Base-by-base conservation (phyloP, 2,113 vertebrate genomes). In the Odocoileus hemionus region DNA sequence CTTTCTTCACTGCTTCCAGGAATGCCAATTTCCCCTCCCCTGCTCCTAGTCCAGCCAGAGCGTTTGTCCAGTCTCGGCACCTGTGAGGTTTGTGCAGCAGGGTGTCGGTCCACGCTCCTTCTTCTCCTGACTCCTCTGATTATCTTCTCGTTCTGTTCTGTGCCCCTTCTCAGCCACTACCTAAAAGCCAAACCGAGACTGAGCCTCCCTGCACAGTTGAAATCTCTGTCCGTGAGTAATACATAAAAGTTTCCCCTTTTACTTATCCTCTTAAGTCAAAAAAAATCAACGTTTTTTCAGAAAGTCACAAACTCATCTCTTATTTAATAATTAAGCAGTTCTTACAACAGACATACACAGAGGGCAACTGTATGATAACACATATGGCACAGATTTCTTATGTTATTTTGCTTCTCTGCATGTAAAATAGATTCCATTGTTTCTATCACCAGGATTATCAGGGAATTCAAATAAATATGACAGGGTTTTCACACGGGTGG, bases 391-490 rank as follows among this genome's bases (percentile, higher is more conserved):
- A 57, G 52, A 78, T 61, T 95, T 50, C 64, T 93, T 58, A 28
- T 43, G 36, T 89, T 74, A 58, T 64, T 87, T 92, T 93, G 39
- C 70, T 93, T 97, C 54, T 33, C 26, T 47, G 28, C 54, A 0
- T 79, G 4, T 79, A 86, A 58, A 89, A 17, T 39, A 67, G 14
- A 83, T 33, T 92, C 39, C 78, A 16, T 61, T 94, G 79, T 85
- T 79, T 91, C 57, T 76, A 28, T 85, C 47, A 90, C 28, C 86
- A 43, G 25, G 33, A 93, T 91, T 86, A 82, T 80, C 70, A 97
- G 61, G 43, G 89, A 94, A 89, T 61, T 93, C 45, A 95, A 89
- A 52, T 96, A 95, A 47, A 55, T 58, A 84, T 67, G n/a, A 39
- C 21, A 33, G 45, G 8, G 30, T 86, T 93, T 92, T 85, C 45